Evolutionary conservation across 1,140 invertebrate species (phyloP).

Genomic region (Papilio dardanus): DNA sequence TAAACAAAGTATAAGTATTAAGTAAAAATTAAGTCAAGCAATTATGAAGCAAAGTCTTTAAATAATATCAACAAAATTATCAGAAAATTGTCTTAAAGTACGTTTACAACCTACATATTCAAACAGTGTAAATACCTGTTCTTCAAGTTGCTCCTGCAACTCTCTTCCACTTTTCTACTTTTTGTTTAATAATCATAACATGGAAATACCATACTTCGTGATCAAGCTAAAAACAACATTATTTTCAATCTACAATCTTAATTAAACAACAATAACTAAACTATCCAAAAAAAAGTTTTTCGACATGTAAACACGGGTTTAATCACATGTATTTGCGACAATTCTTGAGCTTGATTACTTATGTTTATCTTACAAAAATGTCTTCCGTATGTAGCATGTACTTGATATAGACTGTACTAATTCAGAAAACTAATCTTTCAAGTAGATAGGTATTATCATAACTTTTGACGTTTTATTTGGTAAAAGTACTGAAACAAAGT

Average conservation of each 20-base stretch:
- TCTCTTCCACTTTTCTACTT: conserved; percentile 81
- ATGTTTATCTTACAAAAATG: no score
- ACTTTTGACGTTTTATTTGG: background rate
- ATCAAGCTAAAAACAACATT: conserved; percentile 23
- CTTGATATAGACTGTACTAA: no score
- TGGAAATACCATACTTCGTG: conserved; percentile 61
- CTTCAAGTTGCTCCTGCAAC: conserved; percentile 79
- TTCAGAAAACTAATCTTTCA: no score
- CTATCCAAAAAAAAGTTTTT: no score
- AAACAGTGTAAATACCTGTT: conserved; percentile 81
- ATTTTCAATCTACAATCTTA: background rate
- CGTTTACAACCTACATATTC: conserved; percentile 75
- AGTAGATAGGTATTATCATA: no score
- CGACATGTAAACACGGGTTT: no score
- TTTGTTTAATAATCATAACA: conserved; percentile 79
- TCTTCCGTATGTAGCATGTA: no score
- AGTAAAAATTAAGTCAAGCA: background rate
- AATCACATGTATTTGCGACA: no score
- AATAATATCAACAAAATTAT: conserved; percentile 45
- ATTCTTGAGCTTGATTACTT: no score
- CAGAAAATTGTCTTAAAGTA: conserved; percentile 66
- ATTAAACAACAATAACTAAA: no score
- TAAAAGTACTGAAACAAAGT: background rate
- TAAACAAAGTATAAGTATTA: background rate
- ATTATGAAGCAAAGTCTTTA: conserved; percentile 12